phyloP scores from a whole-genome alignment of 30 jellyfish, hydroid and myxozoan genomes.

The Hydractinia symbiolongicarpus region DNA sequence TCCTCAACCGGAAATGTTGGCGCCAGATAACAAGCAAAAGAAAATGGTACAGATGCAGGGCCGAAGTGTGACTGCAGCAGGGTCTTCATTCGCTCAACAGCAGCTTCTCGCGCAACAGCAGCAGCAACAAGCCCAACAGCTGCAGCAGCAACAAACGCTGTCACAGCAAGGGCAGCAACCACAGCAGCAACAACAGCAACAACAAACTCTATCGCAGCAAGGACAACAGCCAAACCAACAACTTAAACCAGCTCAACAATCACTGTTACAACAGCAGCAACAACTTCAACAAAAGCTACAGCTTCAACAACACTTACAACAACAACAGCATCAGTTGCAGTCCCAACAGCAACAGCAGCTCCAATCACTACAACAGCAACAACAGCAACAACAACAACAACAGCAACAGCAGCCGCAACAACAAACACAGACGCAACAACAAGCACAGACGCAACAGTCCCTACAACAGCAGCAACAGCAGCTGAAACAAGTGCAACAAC shows the following conservation, averaged over 20 bases:
- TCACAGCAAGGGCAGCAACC: constrained; percentile 40
- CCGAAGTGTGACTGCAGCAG: neutral
- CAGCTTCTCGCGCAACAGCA: neutral
- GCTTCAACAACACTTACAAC: constrained; percentile 24
- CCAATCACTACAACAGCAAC: neutral
- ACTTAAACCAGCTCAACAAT: constrained; percentile 21
- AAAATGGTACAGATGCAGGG: neutral
- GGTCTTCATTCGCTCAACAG: neutral
- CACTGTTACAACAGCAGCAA: constrained; percentile 35
- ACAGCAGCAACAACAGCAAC: constrained; percentile 3
- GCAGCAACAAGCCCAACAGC: neutral
- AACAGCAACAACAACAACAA: constrained; percentile 24
- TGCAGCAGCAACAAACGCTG: constrained; percentile 28
- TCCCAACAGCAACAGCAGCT: constrained; percentile 32
- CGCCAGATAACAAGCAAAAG: constrained; percentile 8
- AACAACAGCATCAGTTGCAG: constrained; percentile 18
- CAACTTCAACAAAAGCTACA: constrained; percentile 30
- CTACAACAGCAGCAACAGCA: constrained; percentile 33
- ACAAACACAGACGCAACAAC: constrained; percentile 6
- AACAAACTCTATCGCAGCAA: constrained; percentile 10
- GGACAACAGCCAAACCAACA: constrained; percentile 45
- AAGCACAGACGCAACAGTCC: constrained; percentile 46
- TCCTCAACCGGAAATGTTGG: neutral
- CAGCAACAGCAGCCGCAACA: constrained; percentile 30
- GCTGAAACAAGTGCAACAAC: constrained; percentile 20